Conservation (phyloP, 2,113 vertebrate species). For the Lampris megalopsis region DNA sequence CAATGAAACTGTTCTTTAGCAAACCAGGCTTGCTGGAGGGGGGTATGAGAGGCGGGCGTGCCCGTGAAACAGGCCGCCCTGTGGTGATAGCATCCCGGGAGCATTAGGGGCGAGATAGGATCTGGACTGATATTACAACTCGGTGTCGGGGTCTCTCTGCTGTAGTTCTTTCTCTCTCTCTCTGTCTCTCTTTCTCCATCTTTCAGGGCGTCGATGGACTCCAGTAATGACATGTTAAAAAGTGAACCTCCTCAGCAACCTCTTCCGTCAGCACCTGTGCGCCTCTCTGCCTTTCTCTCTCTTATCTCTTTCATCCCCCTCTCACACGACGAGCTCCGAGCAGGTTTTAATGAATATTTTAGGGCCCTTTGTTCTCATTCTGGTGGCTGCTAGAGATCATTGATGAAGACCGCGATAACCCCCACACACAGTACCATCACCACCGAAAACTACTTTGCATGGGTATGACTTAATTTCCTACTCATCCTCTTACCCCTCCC, state of each 20-base stretch:
- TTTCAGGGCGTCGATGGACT: constrained; percentile 56
- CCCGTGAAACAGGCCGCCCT: constrained; percentile 17
- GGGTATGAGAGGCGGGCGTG: neutral
- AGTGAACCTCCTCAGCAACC: constrained; percentile 64
- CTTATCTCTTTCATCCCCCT: constrained; percentile 11
- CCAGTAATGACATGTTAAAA: constrained; percentile 76
- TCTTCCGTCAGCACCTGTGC: neutral
- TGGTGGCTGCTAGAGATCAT: constrained; percentile 71
- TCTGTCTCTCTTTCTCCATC: constrained; percentile 26
- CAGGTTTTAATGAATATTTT: constrained; percentile 86
- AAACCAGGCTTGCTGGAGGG: no score
- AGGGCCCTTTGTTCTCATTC: constrained; percentile 81
- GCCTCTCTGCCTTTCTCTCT: constrained; percentile 18
- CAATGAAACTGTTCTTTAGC: neutral
- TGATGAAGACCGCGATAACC: constrained; percentile 71
- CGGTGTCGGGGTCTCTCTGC: constrained; percentile 45
- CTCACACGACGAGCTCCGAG: constrained; percentile 67
- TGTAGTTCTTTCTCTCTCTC: constrained; percentile 13
- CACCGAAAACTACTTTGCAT: constrained; percentile 20
- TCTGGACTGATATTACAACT: constrained; percentile 59
- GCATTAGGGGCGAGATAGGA: constrained; percentile 29
- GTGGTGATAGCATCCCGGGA: constrained; percentile 37
- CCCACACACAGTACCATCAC: constrained; percentile 17
- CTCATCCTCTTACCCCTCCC: constrained; percentile 2
- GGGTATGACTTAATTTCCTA: neutral